These are phyloP conservation scores for Halictus ligatus DNA, from an alignment of 2,888 invertebrate genomes.

Conservation along the genomic window DNA sequence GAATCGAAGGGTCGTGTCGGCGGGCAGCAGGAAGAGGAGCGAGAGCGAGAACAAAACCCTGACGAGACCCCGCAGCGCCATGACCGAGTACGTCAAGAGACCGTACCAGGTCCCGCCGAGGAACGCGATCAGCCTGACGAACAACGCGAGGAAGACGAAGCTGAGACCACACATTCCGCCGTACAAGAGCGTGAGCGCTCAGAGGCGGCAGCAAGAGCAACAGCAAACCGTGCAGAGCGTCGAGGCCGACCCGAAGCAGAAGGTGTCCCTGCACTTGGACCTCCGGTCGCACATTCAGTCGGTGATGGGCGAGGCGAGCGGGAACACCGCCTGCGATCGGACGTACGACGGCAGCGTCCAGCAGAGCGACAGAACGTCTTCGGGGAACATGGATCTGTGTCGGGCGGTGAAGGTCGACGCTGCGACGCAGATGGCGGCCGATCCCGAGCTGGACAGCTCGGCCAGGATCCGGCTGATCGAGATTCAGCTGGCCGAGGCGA, in stretches of 20 bases:
- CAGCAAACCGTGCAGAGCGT: constrained; percentile 21
- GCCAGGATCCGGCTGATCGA: constrained; percentile 83
- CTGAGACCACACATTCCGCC: constrained; percentile 32
- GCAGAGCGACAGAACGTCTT: constrained; percentile 17
- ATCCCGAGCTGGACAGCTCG: not conserved
- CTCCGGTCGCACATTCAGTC: constrained; percentile 75
- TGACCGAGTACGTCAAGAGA: constrained; percentile 61
- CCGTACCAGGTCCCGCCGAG: constrained; percentile 58
- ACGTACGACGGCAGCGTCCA: constrained; percentile 15
- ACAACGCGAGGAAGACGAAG: constrained; percentile 59
- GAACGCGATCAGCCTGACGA: constrained; percentile 48
- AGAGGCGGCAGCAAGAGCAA: constrained; percentile 18
- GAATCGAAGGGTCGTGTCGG: constrained; percentile 71
- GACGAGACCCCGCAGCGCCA: constrained; percentile 68
- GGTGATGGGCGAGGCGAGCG: constrained; percentile 24
- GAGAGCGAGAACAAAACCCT: constrained; percentile 44
- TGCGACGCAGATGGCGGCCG: constrained; percentile 35
- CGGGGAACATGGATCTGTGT: constrained; percentile 34
- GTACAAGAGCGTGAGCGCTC: not conserved
- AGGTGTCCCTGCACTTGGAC: constrained; percentile 75
- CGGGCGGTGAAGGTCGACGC: constrained; percentile 85
- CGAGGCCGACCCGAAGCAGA: constrained; percentile 48
- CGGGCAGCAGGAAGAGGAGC: constrained; percentile 46
- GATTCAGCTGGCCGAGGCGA: constrained; percentile 66
- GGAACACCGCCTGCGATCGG: constrained; percentile 2